These are phyloP conservation scores for Lacerta agilis DNA, from an alignment of 2,797 vertebrate genomes.

Conservation along the genomic window DNA sequence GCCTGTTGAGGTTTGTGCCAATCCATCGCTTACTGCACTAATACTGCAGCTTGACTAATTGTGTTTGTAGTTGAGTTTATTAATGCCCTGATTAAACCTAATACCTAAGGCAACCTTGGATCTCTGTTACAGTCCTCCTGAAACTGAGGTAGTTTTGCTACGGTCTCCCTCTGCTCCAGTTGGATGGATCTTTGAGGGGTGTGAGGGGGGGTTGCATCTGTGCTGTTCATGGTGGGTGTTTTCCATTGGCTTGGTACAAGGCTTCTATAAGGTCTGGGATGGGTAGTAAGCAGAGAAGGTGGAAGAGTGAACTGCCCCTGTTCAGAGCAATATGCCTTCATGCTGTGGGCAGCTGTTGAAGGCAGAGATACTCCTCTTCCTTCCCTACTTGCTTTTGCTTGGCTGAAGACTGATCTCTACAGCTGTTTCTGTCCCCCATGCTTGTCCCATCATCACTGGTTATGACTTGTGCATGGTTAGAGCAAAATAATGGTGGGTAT, in stretches of 20 bases:
- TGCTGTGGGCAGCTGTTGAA: background rate
- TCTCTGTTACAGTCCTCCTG: constrained; percentile 68
- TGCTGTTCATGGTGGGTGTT: background rate
- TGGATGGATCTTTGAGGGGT: background rate
- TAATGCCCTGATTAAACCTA: constrained; percentile 60
- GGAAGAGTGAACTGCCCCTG: background rate
- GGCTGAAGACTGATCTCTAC: background rate
- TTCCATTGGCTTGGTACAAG: background rate
- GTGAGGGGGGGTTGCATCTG: background rate
- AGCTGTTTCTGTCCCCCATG: constrained; percentile 62
- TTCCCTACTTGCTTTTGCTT: background rate
- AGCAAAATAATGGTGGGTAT: too few relatives aligned
- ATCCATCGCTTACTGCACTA: constrained; percentile 49
- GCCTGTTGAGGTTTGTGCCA: constrained; percentile 57
- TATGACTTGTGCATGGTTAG: constrained; percentile 23
- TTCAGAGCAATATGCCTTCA: background rate
- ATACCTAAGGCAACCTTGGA: constrained; percentile 60
- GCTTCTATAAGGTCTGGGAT: background rate
- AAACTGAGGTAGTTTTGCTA: constrained; percentile 26
- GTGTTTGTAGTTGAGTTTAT: constrained; percentile 51
- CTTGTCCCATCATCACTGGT: constrained; percentile 63
- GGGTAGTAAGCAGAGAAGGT: background rate
- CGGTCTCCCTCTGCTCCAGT: background rate
- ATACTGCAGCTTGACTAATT: constrained; percentile 52
- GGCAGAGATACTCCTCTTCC: background rate